phyloP scores from a whole-genome alignment of 2,113 vertebrate genomes.

The Tor tambroides region DNA sequence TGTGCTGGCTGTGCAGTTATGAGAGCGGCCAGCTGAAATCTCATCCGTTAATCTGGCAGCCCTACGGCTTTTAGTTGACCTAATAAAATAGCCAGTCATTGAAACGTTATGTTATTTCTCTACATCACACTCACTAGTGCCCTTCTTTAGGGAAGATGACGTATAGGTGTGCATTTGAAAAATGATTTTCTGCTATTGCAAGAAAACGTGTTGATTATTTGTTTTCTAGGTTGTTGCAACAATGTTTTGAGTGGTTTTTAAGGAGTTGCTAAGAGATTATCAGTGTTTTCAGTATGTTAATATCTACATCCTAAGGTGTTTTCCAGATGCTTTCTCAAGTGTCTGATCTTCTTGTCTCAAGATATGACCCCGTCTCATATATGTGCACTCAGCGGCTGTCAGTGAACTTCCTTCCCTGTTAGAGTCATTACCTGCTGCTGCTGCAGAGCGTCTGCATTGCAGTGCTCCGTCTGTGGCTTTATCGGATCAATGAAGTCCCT shows the following conservation, averaged over 20 bases:
- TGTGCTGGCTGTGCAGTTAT: background rate
- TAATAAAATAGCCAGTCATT: background rate
- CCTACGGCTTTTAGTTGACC: background rate
- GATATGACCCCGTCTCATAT: no score
- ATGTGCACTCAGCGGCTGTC: background rate
- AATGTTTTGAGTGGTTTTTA: background rate
- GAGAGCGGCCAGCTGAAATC: background rate
- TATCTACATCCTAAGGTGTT: background rate
- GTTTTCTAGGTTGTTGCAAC: background rate
- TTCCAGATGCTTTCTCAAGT: background rate
- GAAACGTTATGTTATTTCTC: background rate
- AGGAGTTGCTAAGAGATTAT: no score
- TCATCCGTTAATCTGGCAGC: background rate
- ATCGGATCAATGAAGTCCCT: conserved; percentile 25
- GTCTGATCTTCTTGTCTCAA: background rate
- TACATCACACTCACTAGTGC: background rate
- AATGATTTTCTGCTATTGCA: background rate
- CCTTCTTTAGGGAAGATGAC: background rate
- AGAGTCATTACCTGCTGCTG: background rate
- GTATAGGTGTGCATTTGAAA: background rate
- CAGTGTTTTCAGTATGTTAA: no score
- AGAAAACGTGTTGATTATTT: background rate
- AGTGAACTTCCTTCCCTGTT: background rate
- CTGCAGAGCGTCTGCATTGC: conserved; percentile 13
- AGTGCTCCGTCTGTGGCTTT: background rate